These are phyloP conservation scores for Tinea semifulvella DNA, from an alignment of 2,888 invertebrate genomes.

Conservation along the genomic window DNA sequence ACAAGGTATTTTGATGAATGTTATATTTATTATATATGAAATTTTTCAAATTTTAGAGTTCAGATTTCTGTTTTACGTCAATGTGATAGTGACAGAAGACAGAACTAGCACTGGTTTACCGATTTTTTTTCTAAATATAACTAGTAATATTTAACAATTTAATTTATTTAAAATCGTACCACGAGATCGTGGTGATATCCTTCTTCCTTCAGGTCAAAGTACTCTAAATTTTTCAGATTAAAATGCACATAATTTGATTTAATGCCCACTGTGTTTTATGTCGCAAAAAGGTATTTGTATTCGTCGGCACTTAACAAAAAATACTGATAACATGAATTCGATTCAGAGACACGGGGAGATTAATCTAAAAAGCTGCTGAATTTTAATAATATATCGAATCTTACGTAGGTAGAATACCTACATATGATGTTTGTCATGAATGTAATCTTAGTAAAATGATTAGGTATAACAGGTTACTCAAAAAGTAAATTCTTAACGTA, in stretches of 20 bases:
- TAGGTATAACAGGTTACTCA: no score
- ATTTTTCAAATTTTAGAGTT: no score
- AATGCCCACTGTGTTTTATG: not conserved
- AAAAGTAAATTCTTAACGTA: no score
- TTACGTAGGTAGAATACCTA: constrained; percentile 3
- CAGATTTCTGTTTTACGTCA: no score
- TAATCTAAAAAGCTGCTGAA: constrained; percentile 2
- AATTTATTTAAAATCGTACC: no score
- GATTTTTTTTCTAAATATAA: no score
- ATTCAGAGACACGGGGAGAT: not conserved
- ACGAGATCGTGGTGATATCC: not conserved
- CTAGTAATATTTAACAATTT: no score
- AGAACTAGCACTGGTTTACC: no score
- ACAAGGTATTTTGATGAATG: no score
- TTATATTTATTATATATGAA: no score
- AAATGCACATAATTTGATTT: constrained; percentile 2
- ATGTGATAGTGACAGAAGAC: no score
- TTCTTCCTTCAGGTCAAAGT: constrained; percentile 1
- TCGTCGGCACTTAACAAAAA: constrained; percentile 2
- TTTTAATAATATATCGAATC: not conserved
- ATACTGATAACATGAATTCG: constrained; percentile 1
- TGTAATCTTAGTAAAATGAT: no score
- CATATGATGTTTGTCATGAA: not conserved
- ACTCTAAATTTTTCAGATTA: not conserved
- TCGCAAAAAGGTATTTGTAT: not conserved